These are phyloP conservation scores for Gobius niger DNA, from an alignment of 2,113 vertebrate species.

Conservation along the genomic window DNA sequence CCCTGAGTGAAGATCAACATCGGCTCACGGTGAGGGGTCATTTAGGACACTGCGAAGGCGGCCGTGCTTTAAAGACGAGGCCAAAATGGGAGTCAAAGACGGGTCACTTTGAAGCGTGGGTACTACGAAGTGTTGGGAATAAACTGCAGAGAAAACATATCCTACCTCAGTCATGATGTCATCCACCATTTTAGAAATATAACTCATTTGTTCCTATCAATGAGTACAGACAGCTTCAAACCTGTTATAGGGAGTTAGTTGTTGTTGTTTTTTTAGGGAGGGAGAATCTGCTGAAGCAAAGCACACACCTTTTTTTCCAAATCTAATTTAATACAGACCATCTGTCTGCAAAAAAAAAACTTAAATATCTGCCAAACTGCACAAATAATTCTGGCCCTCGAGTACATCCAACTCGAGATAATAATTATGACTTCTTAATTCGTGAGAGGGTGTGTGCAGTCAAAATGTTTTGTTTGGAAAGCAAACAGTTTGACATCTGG, in stretches of 20 bases:
- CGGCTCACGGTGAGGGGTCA: conserved; percentile 3
- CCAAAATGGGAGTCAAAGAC: background rate
- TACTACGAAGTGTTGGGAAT: no score
- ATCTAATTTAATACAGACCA: conserved; percentile 2
- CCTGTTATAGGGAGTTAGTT: no score
- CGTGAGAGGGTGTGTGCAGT: background rate
- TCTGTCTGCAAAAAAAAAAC: background rate
- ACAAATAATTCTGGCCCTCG: background rate
- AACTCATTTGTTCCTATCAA: no score
- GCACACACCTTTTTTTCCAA: background rate
- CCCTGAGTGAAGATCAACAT: conserved; percentile 11
- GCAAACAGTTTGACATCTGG: background rate
- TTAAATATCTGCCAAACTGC: background rate
- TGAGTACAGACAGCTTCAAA: no score
- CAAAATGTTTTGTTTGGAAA: conserved; percentile 5
- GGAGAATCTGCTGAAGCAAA: background rate
- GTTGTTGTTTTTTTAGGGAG: background rate
- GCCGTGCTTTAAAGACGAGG: background rate
- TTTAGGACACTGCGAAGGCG: background rate
- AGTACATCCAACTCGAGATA: background rate
- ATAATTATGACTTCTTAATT: background rate
- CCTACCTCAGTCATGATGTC: no score
- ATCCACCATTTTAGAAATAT: no score
- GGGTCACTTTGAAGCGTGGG: background rate
- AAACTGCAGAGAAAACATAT: background rate